Conservation (phyloP, 2,113 vertebrate genomes). For the Menidia beryllina region DNA sequence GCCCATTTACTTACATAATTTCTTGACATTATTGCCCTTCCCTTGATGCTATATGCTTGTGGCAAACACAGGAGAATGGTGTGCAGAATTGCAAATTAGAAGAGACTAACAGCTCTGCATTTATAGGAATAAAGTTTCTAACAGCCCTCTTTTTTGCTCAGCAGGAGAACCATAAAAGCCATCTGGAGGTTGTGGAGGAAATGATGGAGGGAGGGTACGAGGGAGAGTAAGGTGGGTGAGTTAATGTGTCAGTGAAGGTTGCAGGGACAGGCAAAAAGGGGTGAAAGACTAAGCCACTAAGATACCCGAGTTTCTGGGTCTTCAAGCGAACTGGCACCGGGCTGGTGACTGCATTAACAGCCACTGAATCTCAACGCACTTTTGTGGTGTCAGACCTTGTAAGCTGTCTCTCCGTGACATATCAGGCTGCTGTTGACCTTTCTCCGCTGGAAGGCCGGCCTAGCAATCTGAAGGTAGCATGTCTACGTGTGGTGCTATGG, state of each 20-base stretch:
- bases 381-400: constrained; percentile 23
- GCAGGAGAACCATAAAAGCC: constrained; percentile 71
- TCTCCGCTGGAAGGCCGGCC: constrained; percentile 29
- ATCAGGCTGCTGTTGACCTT: constrained; percentile 51
- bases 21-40: constrained; percentile 78
- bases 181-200: constrained; percentile 57
- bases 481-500: constrained; percentile 22
- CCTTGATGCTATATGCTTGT: constrained; percentile 62
- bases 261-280: constrained; percentile 21
- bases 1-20: constrained; percentile 72
- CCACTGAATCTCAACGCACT: constrained; percentile 44
- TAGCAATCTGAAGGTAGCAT: constrained; percentile 26
- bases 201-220: constrained; percentile 9
- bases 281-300: constrained; percentile 31
- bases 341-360: constrained; percentile 25
- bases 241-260: constrained; percentile 41
- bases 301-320: constrained; percentile 16
- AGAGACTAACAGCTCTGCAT: constrained; percentile 69
- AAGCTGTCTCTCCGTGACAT: constrained; percentile 44
- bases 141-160: constrained; percentile 68
- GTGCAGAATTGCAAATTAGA: constrained; percentile 70
- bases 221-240: constrained; percentile 37
- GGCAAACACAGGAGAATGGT: constrained; percentile 62
- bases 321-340: constrained; percentile 9
- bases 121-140: constrained; percentile 75